Base-by-base conservation (phyloP, 2,888 invertebrate genomes). In the Steinernema carpocapsae region DNA sequence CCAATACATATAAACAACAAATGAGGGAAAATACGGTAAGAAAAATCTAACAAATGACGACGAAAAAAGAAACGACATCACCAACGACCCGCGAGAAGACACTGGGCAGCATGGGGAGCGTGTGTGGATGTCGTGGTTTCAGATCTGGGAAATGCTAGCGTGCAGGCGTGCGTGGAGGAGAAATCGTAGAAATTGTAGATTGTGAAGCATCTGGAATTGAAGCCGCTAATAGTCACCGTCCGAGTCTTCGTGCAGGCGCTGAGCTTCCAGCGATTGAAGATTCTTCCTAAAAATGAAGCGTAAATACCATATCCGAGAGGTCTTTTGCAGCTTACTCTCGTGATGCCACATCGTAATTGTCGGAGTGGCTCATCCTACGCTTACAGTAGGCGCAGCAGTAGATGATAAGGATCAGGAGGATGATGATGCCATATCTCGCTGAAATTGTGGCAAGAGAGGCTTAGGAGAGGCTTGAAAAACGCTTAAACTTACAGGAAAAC, bases 311-410 rank as follows among this genome's bases (percentile, higher is more conserved):
- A 72, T 24, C 19, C 19, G 46, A 19, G 22, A 19, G 29, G 37
- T 24, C 19, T 24, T 22, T n/a, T 1, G 6, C n/a, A 22, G 72
- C 82, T 70, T 64, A 80, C 82, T 85, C 85, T 74, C 81, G 76
- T 51, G 82, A 76, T 12, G 82, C 83, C 56, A 85, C 85, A 48
- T 85, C 82, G 78, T 85, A 85, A 24, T 83, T 78, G 37, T 78
- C 81, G 37, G 80, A 74, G 26, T 74, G 73, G 22, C 64, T 29
- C 70, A 82, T 80, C 76, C 79, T 81, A 43, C 77, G 76, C 70
- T 80, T 77, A 70, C 78, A 81, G 1, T 77, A 76, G 29, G 82
- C 79, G 72, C 84, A 84, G 2, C 79, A 72, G 78, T 81, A 84
- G 64, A 85, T 85, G 73, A 82, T 74, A 71, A 84, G 72, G 77